These are phyloP conservation scores for Patiria miniata DNA, from an alignment of 35 echinoderm and acorn worm species.

Conservation along the genomic window DNA sequence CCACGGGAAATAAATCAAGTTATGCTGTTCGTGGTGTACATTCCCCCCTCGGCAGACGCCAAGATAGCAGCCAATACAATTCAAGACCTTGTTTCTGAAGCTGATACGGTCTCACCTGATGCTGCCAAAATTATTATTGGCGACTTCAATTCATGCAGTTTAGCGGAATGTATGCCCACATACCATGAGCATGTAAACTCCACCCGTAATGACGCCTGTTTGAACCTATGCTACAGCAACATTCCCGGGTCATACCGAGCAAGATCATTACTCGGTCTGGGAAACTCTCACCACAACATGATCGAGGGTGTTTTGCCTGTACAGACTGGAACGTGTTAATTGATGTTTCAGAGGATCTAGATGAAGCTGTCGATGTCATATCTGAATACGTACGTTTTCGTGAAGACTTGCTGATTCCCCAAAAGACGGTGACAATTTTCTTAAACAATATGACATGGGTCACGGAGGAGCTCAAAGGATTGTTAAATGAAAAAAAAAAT, in stretches of 20 bases:
- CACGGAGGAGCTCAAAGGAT: background rate
- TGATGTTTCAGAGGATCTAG: background rate
- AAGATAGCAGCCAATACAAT: constrained; percentile 1
- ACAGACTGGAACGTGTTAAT: background rate
- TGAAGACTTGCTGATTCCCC: background rate
- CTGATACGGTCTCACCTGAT: constrained; percentile 7
- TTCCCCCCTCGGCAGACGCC: constrained; percentile 28
- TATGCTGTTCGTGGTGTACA: constrained; percentile 30
- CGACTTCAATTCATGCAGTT: constrained; percentile 33
- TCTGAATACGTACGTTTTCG: background rate
- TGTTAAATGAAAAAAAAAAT: background rate
- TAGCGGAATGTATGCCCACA: background rate
- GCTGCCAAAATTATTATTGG: constrained; percentile 15
- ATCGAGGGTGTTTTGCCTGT: background rate
- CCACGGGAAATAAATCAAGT: constrained; percentile 36
- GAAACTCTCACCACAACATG: background rate
- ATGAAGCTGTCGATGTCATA: background rate
- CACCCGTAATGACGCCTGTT: constrained; percentile 17
- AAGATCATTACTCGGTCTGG: background rate
- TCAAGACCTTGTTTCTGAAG: background rate
- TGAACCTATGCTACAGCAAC: constrained; percentile 43
- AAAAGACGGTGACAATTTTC: background rate
- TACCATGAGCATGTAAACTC: background rate
- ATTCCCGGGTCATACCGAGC: background rate
- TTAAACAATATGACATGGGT: background rate